Percentiles rank a stretch among this genome's conserved stretches.
Conservation (phyloP, 2,888 invertebrate species). For the Odontocolon sp. region DNA sequence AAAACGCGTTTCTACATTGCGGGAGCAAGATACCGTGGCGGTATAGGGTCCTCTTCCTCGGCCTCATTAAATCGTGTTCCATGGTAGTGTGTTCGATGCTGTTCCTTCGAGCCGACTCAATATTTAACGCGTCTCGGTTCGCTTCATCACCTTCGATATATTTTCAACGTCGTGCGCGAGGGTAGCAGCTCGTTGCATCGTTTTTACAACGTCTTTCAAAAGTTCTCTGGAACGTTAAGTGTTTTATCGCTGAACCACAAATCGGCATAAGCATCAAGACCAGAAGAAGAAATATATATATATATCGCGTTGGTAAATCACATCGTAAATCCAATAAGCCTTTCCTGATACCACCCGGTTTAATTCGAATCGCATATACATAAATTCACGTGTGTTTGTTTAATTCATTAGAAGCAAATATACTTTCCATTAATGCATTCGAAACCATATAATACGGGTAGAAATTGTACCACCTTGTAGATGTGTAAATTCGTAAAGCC, state of each 20-base stretch:
- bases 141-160: conserved; percentile 75
- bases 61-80: conserved; percentile 60
- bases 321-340: conserved; percentile 23
- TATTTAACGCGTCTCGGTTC: conserved; percentile 75
- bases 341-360: neutral
- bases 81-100: conserved; percentile 56
- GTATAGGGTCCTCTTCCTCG: conserved; percentile 43
- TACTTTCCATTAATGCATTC: conserved; percentile 27
- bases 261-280: neutral
- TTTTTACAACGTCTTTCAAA: conserved; percentile 33
- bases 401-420: conserved; percentile 3
- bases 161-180: conserved; percentile 23
- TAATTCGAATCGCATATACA: neutral
- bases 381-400: conserved; percentile 1
- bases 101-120: conserved; percentile 67
- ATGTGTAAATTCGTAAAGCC: conserved; percentile 50
- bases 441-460: conserved; percentile 20
- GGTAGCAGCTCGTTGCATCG: neutral
- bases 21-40: conserved; percentile 45
- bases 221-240: conserved; percentile 50
- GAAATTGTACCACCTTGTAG: neutral
- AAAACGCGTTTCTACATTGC: conserved; percentile 60
- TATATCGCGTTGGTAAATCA: conserved; percentile 6
- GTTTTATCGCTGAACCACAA: conserved; percentile 29
- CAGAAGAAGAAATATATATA: neutral